Conservation (phyloP, 2,888 invertebrate genomes). For the Lissonota sp. region DNA sequence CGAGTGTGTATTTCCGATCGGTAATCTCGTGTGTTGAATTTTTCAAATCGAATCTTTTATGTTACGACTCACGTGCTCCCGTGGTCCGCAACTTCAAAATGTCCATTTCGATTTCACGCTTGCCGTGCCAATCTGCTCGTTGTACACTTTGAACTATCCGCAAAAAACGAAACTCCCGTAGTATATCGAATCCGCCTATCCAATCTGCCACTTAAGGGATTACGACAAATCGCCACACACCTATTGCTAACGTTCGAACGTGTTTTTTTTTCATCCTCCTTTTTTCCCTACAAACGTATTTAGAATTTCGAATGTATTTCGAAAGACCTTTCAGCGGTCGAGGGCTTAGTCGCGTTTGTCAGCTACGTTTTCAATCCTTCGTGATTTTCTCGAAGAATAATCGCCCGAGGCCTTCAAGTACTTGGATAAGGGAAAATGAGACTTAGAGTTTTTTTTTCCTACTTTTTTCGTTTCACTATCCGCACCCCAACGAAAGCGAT, state of each 20-base stretch:
- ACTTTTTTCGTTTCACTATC: conserved; percentile 42
- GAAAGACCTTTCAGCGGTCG: conserved; percentile 23
- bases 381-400: conserved; percentile 72
- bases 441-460: too few relatives aligned
- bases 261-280: too few relatives aligned
- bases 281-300: too few relatives aligned
- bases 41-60: conserved; percentile 46
- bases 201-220: conserved; percentile 40
- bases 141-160: conserved; percentile 44
- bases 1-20: conserved; percentile 9
- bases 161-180: conserved; percentile 26
- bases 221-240: conserved; percentile 19
- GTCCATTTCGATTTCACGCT: conserved; percentile 51
- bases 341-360: conserved; percentile 43
- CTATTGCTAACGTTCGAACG: not conserved
- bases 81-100: conserved; percentile 34
- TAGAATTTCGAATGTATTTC: conserved; percentile 41
- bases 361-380: conserved; percentile 76
- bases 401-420: conserved; percentile 78
- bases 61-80: conserved; percentile 11
- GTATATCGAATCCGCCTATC: conserved; percentile 26
- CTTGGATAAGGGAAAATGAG: conserved; percentile 58
- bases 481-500: not conserved
- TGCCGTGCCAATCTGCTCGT: conserved; percentile 38
- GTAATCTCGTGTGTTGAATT: conserved; percentile 38